These are phyloP conservation scores for Neotoxoptera formosana DNA, from an alignment of 1,140 invertebrate genomes.

Conservation along the genomic window DNA sequence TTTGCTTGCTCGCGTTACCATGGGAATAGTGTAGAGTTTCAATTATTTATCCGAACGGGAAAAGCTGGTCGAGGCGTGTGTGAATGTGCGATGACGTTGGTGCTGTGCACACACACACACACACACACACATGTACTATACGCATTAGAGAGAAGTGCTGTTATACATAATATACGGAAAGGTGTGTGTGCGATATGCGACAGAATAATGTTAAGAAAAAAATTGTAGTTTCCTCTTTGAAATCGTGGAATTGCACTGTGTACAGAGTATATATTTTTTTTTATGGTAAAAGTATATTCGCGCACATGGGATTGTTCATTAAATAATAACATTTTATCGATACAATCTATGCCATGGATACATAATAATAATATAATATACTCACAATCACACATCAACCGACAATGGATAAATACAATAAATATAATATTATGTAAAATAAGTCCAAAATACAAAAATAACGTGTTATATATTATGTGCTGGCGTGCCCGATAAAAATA, in stretches of 20 bases:
- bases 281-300: not conserved
- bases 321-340: too few species aligned
- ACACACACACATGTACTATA: too few species aligned
- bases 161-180: not conserved
- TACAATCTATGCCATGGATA: too few species aligned
- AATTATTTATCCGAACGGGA: constrained; percentile 43
- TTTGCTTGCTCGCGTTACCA: constrained; percentile 24
- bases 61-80: not conserved
- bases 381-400: not conserved
- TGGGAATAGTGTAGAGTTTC: constrained; percentile 32
- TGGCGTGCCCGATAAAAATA: too few species aligned
- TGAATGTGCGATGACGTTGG: not conserved
- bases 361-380: too few species aligned
- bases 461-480: too few species aligned
- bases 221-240: not conserved
- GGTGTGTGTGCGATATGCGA: not conserved
- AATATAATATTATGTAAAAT: not conserved
- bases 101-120: not conserved
- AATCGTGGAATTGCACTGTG: not conserved
- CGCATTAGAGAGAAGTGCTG: not conserved
- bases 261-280: not conserved
- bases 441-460: too few species aligned
- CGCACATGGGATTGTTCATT: not conserved
- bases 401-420: not conserved
- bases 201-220: not conserved